Percentiles rank a stretch among this genome's conserved stretches.
Conservation (phyloP, 2,888 invertebrate genomes). For the Diaperis boleti region DNA sequence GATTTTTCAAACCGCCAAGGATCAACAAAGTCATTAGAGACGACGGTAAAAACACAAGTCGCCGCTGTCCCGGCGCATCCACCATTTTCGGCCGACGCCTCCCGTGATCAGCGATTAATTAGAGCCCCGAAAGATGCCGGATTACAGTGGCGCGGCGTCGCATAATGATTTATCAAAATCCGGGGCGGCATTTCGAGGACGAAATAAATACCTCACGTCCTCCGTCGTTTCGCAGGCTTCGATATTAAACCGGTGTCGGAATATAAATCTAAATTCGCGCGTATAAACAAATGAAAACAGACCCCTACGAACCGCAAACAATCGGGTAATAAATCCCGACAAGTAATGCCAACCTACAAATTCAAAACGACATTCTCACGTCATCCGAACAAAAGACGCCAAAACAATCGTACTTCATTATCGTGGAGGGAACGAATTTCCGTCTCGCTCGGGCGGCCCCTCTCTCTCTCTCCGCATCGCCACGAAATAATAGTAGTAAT, state of each 20-base stretch:
- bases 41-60: too few relatives aligned
- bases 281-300: slow-evolving; percentile 47
- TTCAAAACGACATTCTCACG: slow-evolving; percentile 55
- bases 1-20: slow-evolving; percentile 1
- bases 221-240: slow-evolving; percentile 37
- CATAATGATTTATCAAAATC: slow-evolving; percentile 43
- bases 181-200: slow-evolving; percentile 28
- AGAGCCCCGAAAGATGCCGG: slow-evolving; percentile 18
- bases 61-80: too few relatives aligned
- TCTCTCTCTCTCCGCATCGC: neutral
- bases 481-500: too few relatives aligned
- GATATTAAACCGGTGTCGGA: slow-evolving; percentile 45
- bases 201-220: slow-evolving; percentile 41
- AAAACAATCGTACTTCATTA: slow-evolving; percentile 52
- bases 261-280: slow-evolving; percentile 49
- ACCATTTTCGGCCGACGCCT: too few relatives aligned
- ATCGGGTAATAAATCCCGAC: slow-evolving; percentile 48
- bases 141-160: slow-evolving; percentile 25
- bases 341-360: slow-evolving; percentile 50
- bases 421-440: too few relatives aligned
- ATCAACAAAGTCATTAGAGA: slow-evolving; percentile 6
- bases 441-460: neutral
- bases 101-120: too few relatives aligned
- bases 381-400: slow-evolving; percentile 51
- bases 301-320: slow-evolving; percentile 46